Percentiles rank a stretch among this genome's conserved stretches.
These are phyloP conservation scores for Elgaria multicarinata DNA, from an alignment of 2,113 vertebrate genomes.

Conservation along the genomic window DNA sequence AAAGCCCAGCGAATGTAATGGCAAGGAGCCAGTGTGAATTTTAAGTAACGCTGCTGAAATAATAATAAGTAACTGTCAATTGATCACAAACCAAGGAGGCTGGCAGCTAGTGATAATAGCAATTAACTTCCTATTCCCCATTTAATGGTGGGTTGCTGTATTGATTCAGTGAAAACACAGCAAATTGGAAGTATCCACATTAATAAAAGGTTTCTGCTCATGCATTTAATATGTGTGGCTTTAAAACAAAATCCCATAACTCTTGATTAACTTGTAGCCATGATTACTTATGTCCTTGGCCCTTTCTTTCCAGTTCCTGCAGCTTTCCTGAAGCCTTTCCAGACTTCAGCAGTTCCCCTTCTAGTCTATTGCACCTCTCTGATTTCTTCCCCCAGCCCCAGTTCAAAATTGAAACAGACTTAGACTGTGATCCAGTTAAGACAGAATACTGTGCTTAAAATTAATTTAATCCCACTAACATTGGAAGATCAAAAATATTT, in stretches of 20 bases:
- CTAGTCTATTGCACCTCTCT: neutral
- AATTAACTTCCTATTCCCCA: constrained; percentile 30
- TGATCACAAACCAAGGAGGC: constrained; percentile 22
- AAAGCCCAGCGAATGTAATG: neutral
- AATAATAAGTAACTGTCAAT: constrained; percentile 12
- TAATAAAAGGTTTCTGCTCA: constrained; percentile 3
- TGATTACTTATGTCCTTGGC: neutral
- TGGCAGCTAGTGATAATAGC: constrained; percentile 14
- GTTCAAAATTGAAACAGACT: neutral
- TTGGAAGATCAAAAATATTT: neutral
- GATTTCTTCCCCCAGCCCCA: neutral
- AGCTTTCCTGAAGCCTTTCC: neutral
- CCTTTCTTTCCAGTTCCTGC: neutral
- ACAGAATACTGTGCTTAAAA: neutral
- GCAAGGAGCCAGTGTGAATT: constrained; percentile 21
- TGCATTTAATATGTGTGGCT: constrained; percentile 5
- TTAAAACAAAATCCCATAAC: constrained; percentile 26
- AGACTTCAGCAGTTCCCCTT: neutral
- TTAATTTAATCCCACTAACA: neutral
- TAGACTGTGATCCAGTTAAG: neutral
- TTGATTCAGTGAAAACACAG: neutral
- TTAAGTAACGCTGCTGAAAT: constrained; percentile 38
- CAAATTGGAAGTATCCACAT: constrained; percentile 21
- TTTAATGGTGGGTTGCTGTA: constrained; percentile 32
- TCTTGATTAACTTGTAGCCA: constrained; percentile 23